These are phyloP conservation scores for Barypeithes pellucidus DNA, from an alignment of 2,888 invertebrate species.

Conservation along the genomic window DNA sequence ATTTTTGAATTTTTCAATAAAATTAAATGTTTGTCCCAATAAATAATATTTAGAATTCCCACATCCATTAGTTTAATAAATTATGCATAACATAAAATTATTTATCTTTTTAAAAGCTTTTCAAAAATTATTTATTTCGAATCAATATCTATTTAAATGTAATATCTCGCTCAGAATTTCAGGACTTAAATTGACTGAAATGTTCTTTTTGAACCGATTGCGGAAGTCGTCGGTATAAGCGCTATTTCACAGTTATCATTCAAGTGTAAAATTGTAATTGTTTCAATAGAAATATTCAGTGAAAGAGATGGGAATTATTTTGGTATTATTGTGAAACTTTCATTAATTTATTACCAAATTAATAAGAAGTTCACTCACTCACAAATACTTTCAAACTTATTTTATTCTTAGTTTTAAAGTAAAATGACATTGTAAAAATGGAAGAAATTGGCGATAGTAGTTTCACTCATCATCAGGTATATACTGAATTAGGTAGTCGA, in stretches of 20 bases:
- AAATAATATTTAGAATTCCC: not conserved
- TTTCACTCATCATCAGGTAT: too few relatives aligned
- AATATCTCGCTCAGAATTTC: constrained; percentile 8
- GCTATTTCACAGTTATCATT: constrained; percentile 15
- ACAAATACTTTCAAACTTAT: too few relatives aligned
- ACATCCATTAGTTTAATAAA: not conserved
- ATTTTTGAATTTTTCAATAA: not conserved
- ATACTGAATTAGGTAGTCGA: too few relatives aligned
- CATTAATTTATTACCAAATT: too few relatives aligned
- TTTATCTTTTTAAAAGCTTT: not conserved
- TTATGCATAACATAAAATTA: not conserved
- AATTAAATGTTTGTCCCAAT: not conserved
- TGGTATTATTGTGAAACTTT: too few relatives aligned
- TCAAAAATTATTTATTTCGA: constrained; percentile 5
- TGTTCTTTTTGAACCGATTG: constrained; percentile 22
- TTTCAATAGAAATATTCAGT: constrained; percentile 23
- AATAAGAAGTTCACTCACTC: too few relatives aligned
- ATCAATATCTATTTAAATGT: constrained; percentile 13
- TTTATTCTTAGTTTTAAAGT: too few relatives aligned
- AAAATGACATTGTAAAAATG: too few relatives aligned
- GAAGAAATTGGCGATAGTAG: too few relatives aligned
- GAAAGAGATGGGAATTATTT: not conserved
- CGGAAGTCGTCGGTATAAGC: constrained; percentile 16
- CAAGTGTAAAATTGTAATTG: constrained; percentile 24
- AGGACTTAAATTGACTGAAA: constrained; percentile 22